Evolutionary conservation across 2,888 invertebrate genomes (phyloP), one percentile per base, ranked within the genome.

Genomic region (Lacanobia oleracea): DNA sequence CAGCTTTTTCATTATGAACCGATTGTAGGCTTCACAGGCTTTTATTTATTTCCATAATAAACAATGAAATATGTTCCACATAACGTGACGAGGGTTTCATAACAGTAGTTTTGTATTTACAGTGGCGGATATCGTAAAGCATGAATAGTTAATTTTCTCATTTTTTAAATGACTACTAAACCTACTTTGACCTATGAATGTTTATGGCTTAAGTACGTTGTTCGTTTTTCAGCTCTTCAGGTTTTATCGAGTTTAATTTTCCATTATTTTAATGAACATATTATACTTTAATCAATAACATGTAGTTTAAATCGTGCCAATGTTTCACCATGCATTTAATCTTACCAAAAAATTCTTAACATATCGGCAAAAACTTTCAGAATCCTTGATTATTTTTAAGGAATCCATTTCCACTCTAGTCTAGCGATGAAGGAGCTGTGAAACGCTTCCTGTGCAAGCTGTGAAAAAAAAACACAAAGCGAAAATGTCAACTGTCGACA

Each of bases 371-470:
- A 56, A 61, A 10, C 12, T 0, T 61, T 12, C 5, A 10, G 1
- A 63, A 51, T 37, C 16, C 33, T n/a, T 12, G 8, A 16, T 62
- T 57, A 12, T 48, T n/a, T 56, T 33, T 23, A 0, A 37, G 27
- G 12, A 56, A 60, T 18, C 48, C 1, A 12, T 27, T 27, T 54
- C n/a, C 2, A 40, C 27, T n/a, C 16, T 14, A 45, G 23, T 67
- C 45, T 27, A 33, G 18, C 48, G 2, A 61, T 67, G 61, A 72
- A 51, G 37, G 40, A 43, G 7, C 53, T 56, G 70, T 79, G 67
- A 69, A 68, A 51, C 18, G 12, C n/a, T 67, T 78, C 69, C 79
- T 59, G 69, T 43, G 51, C 57, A 59, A 60, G 12, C 9, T 62
- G 33, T 56, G 9, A 33, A 61, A 64, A 51, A 37, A 63, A 66